Evolutionary conservation across 2,888 invertebrate genomes (phyloP), one percentile per base, ranked within the genome.

Genomic region (Lypha dubia): DNA sequence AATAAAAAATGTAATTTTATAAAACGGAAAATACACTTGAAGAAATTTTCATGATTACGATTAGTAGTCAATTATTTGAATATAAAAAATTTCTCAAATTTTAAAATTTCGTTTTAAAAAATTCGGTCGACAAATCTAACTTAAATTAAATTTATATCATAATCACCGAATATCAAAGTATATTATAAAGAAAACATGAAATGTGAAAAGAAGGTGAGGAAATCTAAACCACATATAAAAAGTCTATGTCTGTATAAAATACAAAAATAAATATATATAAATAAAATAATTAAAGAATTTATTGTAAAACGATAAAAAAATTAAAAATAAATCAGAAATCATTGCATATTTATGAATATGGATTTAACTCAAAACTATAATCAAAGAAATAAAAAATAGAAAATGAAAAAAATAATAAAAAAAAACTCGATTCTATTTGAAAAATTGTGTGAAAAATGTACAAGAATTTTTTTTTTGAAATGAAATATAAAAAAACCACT

Each of bases 281-380:
- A n/a, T 4, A 53, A 68, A 32, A 44, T 53, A 51, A 63, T 53
- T 46, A 53, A 77, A 74, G 53, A 68, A 84, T 73, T 62, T 53
- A 71, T 60, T 79, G 62, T 74, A 73, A 73, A 77, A 87, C 86
- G 80, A 65, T 79, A 86, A 88, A 84, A 73, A 83, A 80, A 70
- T 60, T 79, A 49, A 73, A 80, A 79, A 86, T 75, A 83, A 51
- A 77, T 28, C 68, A 41, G 22, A 84, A 79, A 65, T 75, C 79
- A 83, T 86, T 73, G 81, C 87, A 85, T 80, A 81, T 76, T 76
- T 84, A 85, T 71, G 76, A 83, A 86, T n/a, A n/a, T 80, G 80
- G 80, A 75, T 83, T 86, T 73, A 87, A 82, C 85, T 88, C 85
- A 85, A 86, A 87, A 86, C 76, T 71, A 83, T 79, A 83, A 84